Evolutionary conservation across 2,113 vertebrate species (phyloP).

Genomic region (Cepphus grylle): DNA sequence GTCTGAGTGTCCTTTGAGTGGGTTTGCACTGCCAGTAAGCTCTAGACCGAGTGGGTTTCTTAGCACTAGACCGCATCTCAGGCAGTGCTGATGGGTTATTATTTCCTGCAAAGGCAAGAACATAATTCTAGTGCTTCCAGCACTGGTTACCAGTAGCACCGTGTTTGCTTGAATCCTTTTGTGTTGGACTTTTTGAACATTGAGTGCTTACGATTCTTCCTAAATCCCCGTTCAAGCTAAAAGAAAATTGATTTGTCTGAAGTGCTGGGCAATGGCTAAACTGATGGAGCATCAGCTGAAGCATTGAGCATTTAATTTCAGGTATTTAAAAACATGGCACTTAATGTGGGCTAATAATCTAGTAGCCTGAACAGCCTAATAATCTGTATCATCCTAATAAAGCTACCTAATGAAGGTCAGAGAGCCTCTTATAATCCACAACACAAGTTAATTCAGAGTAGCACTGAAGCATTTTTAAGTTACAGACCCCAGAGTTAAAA

Average conservation of each 20-base stretch:
- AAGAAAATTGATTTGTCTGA: not conserved
- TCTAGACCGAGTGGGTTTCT: not conserved
- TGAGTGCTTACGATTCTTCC: not conserved
- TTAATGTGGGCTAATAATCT: not conserved
- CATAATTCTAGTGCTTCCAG: not conserved
- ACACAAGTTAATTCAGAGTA: not conserved
- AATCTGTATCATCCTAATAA: not conserved
- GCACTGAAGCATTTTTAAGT: not conserved
- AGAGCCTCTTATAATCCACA: not conserved
- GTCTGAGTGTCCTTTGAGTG: not conserved
- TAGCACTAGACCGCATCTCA: not conserved
- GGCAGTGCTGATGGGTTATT: not conserved
- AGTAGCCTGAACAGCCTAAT: not conserved
- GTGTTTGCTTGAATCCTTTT: not conserved
- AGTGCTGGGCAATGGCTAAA: not conserved
- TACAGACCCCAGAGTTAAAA: not conserved
- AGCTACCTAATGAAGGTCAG: not conserved
- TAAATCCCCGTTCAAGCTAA: not conserved
- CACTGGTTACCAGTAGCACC: accelerated
- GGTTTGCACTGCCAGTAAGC: not conserved
- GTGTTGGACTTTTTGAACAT: not conserved
- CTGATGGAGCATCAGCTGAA: not conserved
- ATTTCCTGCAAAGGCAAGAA: not conserved
- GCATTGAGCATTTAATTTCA: not conserved
- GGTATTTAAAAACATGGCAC: not conserved